Percentiles rank a stretch among this genome's conserved stretches.
These are phyloP conservation scores for Bicyclus anynana DNA, from an alignment of 1,140 invertebrate species.

Conservation along the genomic window DNA sequence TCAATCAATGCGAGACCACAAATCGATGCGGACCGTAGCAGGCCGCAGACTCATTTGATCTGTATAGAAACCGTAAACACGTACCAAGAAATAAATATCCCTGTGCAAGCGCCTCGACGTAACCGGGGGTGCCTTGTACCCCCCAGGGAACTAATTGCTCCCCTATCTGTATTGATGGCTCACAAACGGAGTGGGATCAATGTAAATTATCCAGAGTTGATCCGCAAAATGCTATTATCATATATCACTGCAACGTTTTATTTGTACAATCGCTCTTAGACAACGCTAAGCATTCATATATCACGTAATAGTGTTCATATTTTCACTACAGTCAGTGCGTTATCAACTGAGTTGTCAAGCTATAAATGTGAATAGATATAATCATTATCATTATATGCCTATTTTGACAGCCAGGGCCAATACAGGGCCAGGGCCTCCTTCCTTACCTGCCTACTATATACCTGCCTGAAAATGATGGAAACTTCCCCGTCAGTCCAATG, in stretches of 20 bases:
- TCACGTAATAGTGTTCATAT: not conserved
- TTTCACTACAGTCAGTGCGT: too few species aligned
- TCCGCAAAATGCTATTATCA: slow-evolving; percentile 54
- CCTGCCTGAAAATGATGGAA: too few species aligned
- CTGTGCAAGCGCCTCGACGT: slow-evolving; percentile 25
- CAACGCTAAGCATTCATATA: not conserved
- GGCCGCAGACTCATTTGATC: slow-evolving; percentile 41
- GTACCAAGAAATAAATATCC: slow-evolving; percentile 64
- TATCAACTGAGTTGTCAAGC: too few species aligned
- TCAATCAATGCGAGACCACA: slow-evolving; percentile 24
- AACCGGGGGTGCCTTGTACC: not conserved
- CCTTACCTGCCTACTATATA: too few species aligned
- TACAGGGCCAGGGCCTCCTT: too few species aligned
- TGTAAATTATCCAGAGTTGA: slow-evolving; percentile 60
- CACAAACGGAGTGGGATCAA: slow-evolving; percentile 54
- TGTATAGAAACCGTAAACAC: slow-evolving; percentile 51
- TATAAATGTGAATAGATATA: too few species aligned
- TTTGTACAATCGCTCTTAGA: slow-evolving; percentile 7
- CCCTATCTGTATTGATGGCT: slow-evolving; percentile 65
- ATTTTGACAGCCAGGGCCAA: too few species aligned
- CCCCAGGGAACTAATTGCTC: slow-evolving; percentile 66
- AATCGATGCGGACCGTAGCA: slow-evolving; percentile 14
- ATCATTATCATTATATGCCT: too few species aligned
- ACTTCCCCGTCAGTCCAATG: too few species aligned
- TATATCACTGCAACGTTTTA: slow-evolving; percentile 44